phyloP scores from a whole-genome alignment of 92 coral and sea anemone genomes.

The Pocillopora grandis region DNA sequence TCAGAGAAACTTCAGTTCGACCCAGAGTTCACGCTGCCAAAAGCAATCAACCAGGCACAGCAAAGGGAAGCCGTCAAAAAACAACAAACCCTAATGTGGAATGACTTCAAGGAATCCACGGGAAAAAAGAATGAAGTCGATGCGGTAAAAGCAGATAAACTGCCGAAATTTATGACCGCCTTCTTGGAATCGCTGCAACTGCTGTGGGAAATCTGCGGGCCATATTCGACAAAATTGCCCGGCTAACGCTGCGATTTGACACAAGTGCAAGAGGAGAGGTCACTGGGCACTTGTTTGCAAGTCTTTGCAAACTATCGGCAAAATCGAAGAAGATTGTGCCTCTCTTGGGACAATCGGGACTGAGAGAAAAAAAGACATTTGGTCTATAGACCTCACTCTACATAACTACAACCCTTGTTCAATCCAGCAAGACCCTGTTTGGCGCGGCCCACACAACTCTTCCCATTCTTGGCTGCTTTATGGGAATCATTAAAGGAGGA shows the following conservation, averaged over 20 bases:
- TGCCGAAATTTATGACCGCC: not conserved
- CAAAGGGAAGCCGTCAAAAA: constrained; percentile 20
- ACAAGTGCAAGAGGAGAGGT: constrained; percentile 53
- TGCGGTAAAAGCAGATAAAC: constrained; percentile 27
- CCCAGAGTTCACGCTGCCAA: constrained; percentile 10
- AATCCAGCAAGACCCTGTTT: constrained; percentile 30
- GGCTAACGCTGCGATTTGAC: constrained; percentile 44
- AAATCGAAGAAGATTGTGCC: constrained; percentile 29
- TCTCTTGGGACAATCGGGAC: constrained; percentile 31
- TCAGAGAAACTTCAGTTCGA: constrained; percentile 34
- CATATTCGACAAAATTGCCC: constrained; percentile 46
- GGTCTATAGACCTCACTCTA: constrained; percentile 31
- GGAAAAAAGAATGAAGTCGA: constrained; percentile 1
- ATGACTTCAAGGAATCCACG: constrained; percentile 8
- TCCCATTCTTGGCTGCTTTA: constrained; percentile 16
- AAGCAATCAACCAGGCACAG: not conserved
- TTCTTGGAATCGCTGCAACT: not conserved
- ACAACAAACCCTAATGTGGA: not conserved
- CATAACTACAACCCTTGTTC: constrained; percentile 15
- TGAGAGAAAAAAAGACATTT: constrained; percentile 12
- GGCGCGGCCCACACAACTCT: constrained; percentile 29
- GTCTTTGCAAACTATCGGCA: constrained; percentile 1
- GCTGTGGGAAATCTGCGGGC: constrained; percentile 34
- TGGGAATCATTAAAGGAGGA: constrained; percentile 5
- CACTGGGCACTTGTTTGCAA: constrained; percentile 44